phyloP scores from a whole-genome alignment of 2,113 vertebrate genomes.

The Zosterops hypoxanthus region DNA sequence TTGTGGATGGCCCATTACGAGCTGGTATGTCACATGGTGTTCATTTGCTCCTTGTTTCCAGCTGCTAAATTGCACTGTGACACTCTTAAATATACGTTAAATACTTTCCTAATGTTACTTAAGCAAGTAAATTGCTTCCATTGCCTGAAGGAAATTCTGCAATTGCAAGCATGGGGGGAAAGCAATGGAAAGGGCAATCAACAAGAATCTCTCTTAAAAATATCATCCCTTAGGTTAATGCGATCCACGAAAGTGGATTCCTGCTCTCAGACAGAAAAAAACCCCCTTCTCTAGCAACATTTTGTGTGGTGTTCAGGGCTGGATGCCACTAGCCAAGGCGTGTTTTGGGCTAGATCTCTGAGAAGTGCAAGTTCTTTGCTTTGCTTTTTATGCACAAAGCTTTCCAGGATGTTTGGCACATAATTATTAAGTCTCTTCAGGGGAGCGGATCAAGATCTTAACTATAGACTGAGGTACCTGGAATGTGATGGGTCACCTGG shows the following conservation, averaged over 20 bases:
- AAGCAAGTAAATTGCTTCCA: slow-evolving; percentile 57
- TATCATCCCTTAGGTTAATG: neutral
- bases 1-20: slow-evolving; percentile 12
- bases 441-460: neutral
- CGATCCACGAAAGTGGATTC: neutral
- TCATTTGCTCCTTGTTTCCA: slow-evolving; percentile 61
- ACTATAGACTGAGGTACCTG: neutral
- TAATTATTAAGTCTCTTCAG: neutral
- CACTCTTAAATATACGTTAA: slow-evolving; percentile 65
- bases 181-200: neutral
- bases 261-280: neutral
- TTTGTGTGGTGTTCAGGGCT: neutral
- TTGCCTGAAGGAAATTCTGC: slow-evolving; percentile 37
- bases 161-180: neutral
- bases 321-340: neutral
- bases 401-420: neutral
- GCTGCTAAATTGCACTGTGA: slow-evolving; percentile 64
- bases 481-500: neutral
- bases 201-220: neutral
- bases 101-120: slow-evolving; percentile 61
- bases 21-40: slow-evolving; percentile 55
- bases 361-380: neutral
- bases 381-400: neutral
- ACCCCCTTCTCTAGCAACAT: neutral
- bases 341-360: neutral